Evolutionary conservation across 2,797 vertebrate species (phyloP).

Genomic region (Sebastiscus albofasciatus): DNA sequence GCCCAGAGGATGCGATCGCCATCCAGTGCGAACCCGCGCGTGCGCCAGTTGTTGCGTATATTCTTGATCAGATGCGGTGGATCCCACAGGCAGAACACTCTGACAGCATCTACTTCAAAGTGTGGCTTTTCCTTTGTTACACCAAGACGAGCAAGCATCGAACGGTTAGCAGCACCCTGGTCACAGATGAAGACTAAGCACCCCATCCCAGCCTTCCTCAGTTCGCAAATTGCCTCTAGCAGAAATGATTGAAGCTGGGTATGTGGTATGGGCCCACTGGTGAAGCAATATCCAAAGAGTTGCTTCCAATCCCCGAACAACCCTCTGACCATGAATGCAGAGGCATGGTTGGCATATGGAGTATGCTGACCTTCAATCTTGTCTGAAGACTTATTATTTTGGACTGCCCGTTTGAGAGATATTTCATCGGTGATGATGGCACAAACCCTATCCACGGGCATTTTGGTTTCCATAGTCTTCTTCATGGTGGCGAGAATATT

Average conservation of each 20-base stretch:
- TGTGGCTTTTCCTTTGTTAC: slow-evolving; percentile 1
- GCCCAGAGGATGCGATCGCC: background rate
- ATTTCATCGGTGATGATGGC: slow-evolving; percentile 14
- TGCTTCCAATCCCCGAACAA: slow-evolving; percentile 17
- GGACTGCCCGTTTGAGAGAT: background rate
- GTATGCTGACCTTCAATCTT: background rate
- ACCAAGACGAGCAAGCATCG: slow-evolving; percentile 6
- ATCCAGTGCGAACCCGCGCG: background rate
- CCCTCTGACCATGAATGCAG: slow-evolving; percentile 14
- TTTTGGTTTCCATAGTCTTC: background rate
- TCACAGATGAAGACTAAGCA: slow-evolving; percentile 3
- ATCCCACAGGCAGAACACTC: slow-evolving; percentile 17
- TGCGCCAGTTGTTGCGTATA: background rate
- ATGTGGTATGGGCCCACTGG: slow-evolving; percentile 21
- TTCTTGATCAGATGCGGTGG: background rate
- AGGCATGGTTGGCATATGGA: slow-evolving; percentile 9
- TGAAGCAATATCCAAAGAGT: slow-evolving; percentile 11
- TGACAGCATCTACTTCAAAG: background rate
- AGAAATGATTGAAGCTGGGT: background rate
- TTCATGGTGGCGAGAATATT: background rate
- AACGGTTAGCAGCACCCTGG: slow-evolving; percentile 8
- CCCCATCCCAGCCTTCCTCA: slow-evolving; percentile 5
- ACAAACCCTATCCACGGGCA: slow-evolving; percentile 1
- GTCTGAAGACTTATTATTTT: slow-evolving; percentile 1
- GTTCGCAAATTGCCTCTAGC: background rate